Evolutionary conservation across 2,888 invertebrate species (phyloP), one percentile per base, ranked within the genome.

Genomic region (Pherbina coryleti): DNA sequence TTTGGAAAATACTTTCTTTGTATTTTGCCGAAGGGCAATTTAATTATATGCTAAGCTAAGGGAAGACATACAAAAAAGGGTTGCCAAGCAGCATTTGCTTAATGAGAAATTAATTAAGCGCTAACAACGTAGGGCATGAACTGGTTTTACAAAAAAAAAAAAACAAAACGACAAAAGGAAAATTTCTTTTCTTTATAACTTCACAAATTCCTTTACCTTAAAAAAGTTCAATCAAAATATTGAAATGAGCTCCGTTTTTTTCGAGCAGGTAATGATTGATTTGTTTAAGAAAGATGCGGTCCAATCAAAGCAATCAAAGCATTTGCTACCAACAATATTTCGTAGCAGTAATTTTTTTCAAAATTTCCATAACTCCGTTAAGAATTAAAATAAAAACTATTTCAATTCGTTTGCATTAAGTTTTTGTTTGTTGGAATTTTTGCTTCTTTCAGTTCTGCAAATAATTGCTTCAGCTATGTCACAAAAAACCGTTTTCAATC

Each of bases 401-500:
- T 22, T 28, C 31, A 19, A 64, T 2, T 67, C 49, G 37, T 67
- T 49, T 44, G 67, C 67, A 67, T 67, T 67, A 19, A 60, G 2
- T 25, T 64, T 64, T 34, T 8, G 34, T 66, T 66, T 31, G 57
- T 4, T 34, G 67, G 67, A 67, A 67, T 67, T 66, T 66, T 19
- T 66, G 64, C 49, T 17, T n/a, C 49, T 53, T 79, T 73, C 49
- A 14, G 37, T 51, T 51, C 44, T 71, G 44, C 55, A 75, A 79
- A 76, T 66, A 80, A 76, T 79, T 78, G 57, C 70, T 34, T 51
- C 66, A 64, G 17, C 28, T 34, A 62, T 34, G 64, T 22, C 53
- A 62, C 37, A 57, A 34, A 19, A 64, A 72, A 14, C 9, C 25
- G 53, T 28, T 60, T 11, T 49, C 62, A 75, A 76, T 34, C 55